Conservation (phyloP, 1,140 invertebrate genomes). For the Meloidogyne chitwoodi region DNA sequence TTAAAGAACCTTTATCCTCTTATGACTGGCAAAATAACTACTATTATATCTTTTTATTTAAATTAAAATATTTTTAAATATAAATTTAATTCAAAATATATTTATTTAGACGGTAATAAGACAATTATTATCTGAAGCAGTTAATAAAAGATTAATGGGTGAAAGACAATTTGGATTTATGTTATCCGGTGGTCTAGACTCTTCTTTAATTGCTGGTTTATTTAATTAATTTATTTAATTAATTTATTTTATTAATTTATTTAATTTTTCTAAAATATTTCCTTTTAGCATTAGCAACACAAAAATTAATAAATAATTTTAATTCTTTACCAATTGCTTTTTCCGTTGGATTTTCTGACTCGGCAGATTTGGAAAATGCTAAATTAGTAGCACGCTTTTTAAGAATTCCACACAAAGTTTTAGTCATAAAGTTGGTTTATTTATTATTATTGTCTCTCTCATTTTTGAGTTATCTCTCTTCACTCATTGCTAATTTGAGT, state of each 20-base stretch:
- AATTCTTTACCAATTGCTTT: constrained; percentile 50
- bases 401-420: constrained; percentile 51
- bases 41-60: too few relatives aligned
- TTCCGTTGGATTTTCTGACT: constrained; percentile 59
- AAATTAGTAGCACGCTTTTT: constrained; percentile 48
- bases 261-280: background rate
- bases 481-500: too few relatives aligned
- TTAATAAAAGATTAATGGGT: constrained; percentile 58
- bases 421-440: constrained; percentile 39
- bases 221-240: background rate
- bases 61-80: too few relatives aligned
- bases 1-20: too few relatives aligned
- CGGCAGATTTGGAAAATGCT: constrained; percentile 55
- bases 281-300: background rate
- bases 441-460: too few relatives aligned
- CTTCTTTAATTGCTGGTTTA: constrained; percentile 47
- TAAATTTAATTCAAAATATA: too few relatives aligned
- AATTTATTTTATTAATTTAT: background rate
- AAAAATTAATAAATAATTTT: background rate
- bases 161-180: constrained; percentile 59
- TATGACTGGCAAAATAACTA: too few relatives aligned
- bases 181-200: constrained; percentile 56
- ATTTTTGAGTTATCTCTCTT: too few relatives aligned
- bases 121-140: constrained; percentile 44
- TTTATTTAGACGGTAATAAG: constrained; percentile 39